phyloP scores from a whole-genome alignment of 2,113 vertebrate genomes.

The Lamprotornis superbus region DNA sequence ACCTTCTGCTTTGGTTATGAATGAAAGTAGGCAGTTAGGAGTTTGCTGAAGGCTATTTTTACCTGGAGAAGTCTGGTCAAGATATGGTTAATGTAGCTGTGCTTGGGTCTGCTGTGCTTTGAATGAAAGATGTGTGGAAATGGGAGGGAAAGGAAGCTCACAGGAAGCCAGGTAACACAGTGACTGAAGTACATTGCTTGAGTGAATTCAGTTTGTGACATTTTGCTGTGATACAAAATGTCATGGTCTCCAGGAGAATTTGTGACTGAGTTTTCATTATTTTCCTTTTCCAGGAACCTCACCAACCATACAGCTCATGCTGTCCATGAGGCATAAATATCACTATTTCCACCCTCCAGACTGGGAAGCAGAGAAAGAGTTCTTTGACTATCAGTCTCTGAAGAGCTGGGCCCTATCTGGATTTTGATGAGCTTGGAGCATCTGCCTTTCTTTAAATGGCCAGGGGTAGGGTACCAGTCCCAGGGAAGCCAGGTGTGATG shows the following conservation, averaged over 20 bases:
- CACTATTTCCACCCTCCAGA: not conserved
- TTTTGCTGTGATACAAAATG: not conserved
- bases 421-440: not conserved
- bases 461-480: not conserved
- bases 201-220: not conserved
- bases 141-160: not conserved
- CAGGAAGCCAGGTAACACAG: not conserved
- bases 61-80: not conserved
- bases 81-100: not conserved
- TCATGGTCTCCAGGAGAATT: not conserved
- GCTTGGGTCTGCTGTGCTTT: not conserved
- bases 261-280: not conserved
- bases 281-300: not conserved
- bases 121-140: not conserved
- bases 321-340: not conserved
- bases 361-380: not conserved
- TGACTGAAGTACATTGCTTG: not conserved
- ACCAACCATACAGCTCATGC: not conserved
- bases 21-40: not conserved
- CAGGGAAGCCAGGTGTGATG: not conserved
- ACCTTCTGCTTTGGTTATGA: constrained; percentile 17
- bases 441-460: not conserved
- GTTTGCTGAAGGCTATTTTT: not conserved
- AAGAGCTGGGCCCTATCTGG: not conserved
- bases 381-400: not conserved